A percentile compares a stretch with the other conserved stretches of the same genome.
Evolutionary conservation across 2,113 vertebrate genomes (phyloP).

Genomic region (Laticauda colubrina): DNA sequence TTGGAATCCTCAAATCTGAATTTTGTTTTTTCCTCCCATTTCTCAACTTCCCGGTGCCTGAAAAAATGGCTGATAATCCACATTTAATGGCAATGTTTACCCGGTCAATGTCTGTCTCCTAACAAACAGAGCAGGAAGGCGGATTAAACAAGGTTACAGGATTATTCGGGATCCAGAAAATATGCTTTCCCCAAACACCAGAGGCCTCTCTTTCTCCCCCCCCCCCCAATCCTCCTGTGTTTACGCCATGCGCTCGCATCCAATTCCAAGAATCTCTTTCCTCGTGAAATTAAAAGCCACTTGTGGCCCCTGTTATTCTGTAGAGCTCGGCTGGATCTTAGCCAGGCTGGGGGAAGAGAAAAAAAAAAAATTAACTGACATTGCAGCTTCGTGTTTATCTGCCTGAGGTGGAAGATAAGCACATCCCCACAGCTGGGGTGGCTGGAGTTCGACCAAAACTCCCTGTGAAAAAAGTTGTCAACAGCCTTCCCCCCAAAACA

Average conservation of each 20-base stretch:
- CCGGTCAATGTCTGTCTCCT: not conserved
- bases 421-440: not conserved
- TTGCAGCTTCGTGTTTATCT: not conserved
- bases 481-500: not conserved
- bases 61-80: not conserved
- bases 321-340: not conserved
- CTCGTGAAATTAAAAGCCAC: not conserved
- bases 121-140: not conserved
- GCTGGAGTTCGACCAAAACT: not conserved
- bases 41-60: not conserved
- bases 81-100: not conserved
- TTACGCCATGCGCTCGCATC: not conserved
- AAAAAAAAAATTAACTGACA: not conserved
- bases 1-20: not conserved
- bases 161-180: no score
- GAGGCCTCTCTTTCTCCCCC: not conserved
- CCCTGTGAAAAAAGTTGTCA: not conserved
- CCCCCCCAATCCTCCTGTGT: not conserved
- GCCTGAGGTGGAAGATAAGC: not conserved
- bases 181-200: not conserved
- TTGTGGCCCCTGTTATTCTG: not conserved
- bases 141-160: not conserved
- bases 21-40: not conserved
- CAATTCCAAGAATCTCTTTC: slow-evolving; percentile 7
- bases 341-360: not conserved